These are phyloP conservation scores for Gobionotothen gibberifrons DNA, from an alignment of 2,797 vertebrate genomes.

Conservation along the genomic window DNA sequence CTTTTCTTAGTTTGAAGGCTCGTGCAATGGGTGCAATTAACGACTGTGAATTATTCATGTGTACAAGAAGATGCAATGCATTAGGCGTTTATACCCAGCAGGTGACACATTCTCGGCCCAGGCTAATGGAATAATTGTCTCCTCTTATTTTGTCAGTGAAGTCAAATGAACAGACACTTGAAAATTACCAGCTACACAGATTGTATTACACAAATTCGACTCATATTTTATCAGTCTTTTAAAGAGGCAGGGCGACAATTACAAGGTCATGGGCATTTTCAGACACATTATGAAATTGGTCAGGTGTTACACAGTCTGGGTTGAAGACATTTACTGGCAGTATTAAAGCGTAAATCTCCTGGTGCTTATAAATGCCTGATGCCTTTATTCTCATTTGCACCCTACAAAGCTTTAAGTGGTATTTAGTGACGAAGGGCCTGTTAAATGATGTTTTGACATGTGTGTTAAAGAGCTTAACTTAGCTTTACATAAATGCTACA, in stretches of 20 bases:
- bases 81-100: constrained; percentile 57
- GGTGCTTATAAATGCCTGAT: constrained; percentile 44
- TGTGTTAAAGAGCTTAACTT: constrained; percentile 15
- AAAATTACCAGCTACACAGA: constrained; percentile 48
- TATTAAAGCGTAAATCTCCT: constrained; percentile 33
- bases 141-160: constrained; percentile 59
- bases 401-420: constrained; percentile 25
- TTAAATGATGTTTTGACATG: constrained; percentile 37
- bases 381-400: constrained; percentile 43
- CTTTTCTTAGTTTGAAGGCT: constrained; percentile 31
- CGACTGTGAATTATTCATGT: constrained; percentile 69
- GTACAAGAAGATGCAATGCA: constrained; percentile 58
- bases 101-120: constrained; percentile 54
- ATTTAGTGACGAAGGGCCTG: constrained; percentile 10
- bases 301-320: constrained; percentile 12
- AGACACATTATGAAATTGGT: constrained; percentile 50
- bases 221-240: constrained; percentile 36
- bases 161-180: constrained; percentile 51
- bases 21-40: constrained; percentile 60
- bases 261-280: constrained; percentile 44
- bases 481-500: background rate
- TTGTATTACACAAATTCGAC: constrained; percentile 38
- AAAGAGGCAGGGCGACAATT: constrained; percentile 27
- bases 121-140: constrained; percentile 72
- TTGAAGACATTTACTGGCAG: constrained; percentile 46